Conservation (phyloP, 2,797 vertebrate species). For the Eulemur albifrons region DNA sequence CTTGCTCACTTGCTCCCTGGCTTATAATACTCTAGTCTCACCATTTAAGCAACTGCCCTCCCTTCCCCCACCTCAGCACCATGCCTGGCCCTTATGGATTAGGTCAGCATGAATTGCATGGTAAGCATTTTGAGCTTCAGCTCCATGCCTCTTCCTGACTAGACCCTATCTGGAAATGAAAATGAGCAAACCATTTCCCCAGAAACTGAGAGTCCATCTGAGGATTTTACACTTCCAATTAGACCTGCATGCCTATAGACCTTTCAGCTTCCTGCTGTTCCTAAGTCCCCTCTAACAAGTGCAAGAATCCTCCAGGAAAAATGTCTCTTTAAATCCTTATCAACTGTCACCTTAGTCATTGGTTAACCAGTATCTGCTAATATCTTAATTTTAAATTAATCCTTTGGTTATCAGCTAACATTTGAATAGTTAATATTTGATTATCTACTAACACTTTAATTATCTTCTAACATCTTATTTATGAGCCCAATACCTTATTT, state of each 20-base stretch:
- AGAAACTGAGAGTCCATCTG: not conserved
- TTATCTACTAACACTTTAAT: slow-evolving; percentile 43
- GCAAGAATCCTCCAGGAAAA: not conserved
- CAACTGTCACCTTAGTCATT: not conserved
- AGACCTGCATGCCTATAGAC: not conserved
- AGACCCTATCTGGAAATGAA: not conserved
- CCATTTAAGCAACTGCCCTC: not conserved
- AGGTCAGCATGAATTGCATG: not conserved
- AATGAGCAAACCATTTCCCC: not conserved
- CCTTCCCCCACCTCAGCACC: not conserved
- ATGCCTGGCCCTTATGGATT: not conserved
- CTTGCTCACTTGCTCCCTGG: not conserved
- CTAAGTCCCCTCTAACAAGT: not conserved
- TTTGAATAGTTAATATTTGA: slow-evolving; percentile 40
- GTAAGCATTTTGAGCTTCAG: not conserved
- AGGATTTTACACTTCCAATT: not conserved
- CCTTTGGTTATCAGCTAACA: slow-evolving; percentile 36
- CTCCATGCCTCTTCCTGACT: not conserved
- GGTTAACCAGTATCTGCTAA: slow-evolving; percentile 56
- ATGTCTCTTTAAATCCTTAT: slow-evolving; percentile 30
- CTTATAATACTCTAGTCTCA: not conserved
- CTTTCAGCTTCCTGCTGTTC: not conserved
- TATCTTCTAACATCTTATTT: slow-evolving; percentile 43
- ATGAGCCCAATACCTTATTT: slow-evolving; percentile 17
- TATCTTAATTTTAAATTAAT: slow-evolving; percentile 52